Evolutionary conservation across 2,113 vertebrate species (phyloP).

Genomic region (Melanotaenia duboulayi): DNA sequence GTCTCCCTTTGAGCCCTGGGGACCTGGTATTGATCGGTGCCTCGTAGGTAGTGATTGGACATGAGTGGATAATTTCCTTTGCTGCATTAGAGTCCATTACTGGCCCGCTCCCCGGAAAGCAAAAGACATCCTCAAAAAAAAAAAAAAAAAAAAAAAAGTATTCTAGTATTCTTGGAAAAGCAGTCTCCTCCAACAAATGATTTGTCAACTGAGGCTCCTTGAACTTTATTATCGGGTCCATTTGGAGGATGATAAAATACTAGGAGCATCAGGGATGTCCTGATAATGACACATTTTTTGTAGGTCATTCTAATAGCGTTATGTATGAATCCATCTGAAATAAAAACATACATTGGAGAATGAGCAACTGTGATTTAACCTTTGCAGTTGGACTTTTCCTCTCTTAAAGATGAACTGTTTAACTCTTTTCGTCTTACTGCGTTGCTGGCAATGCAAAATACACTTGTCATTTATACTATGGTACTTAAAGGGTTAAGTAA

Average conservation of each 20-base stretch:
- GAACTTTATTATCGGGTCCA: slow-evolving; percentile 41
- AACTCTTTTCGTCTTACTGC: too few species aligned
- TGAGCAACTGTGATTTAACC: slow-evolving; percentile 1
- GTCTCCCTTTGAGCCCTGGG: slow-evolving; percentile 60
- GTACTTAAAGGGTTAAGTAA: too few species aligned
- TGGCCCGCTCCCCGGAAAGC: slow-evolving; percentile 70
- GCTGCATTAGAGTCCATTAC: slow-evolving; percentile 82
- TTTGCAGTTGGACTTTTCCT: neutral
- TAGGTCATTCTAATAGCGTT: neutral
- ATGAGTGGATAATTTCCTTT: slow-evolving; percentile 80
- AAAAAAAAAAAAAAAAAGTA: neutral
- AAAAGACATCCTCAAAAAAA: slow-evolving; percentile 67
- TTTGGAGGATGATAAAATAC: slow-evolving; percentile 22
- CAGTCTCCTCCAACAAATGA: slow-evolving; percentile 36
- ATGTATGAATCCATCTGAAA: neutral
- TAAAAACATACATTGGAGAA: neutral
- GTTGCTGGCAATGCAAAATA: too few species aligned
- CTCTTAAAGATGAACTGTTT: neutral
- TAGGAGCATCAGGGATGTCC: neutral
- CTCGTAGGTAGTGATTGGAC: slow-evolving; percentile 78
- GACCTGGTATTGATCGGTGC: slow-evolving; percentile 72
- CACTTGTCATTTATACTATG: too few species aligned
- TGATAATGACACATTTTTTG: neutral
- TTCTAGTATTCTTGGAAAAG: slow-evolving; percentile 65
- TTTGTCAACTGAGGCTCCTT: slow-evolving; percentile 34